Conservation (phyloP, 2,888 invertebrate species). For the Chouioia cunea region DNA sequence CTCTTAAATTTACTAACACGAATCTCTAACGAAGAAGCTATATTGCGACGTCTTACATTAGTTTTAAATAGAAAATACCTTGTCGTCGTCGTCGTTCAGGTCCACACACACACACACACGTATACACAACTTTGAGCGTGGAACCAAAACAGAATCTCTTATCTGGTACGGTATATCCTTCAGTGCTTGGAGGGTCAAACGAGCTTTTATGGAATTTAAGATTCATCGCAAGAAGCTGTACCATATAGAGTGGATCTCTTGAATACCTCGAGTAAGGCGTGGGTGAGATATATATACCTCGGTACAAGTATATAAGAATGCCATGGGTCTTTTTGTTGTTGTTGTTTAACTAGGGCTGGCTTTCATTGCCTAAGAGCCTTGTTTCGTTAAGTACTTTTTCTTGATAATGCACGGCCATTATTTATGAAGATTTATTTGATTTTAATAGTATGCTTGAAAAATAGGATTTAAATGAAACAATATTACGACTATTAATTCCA, state of each 20-base stretch:
- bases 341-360: neutral
- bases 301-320: conserved; percentile 19
- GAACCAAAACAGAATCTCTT: conserved; percentile 23
- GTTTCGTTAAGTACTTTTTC: neutral
- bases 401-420: no score
- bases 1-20: no score
- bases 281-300: no score
- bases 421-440: no score
- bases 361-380: neutral
- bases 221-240: conserved; percentile 29
- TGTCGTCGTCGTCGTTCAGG: no score
- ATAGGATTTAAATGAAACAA: no score
- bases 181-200: conserved; percentile 19
- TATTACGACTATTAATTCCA: no score
- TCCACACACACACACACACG: no score
- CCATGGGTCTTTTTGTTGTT: conserved; percentile 10
- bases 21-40: no score
- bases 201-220: conserved; percentile 35
- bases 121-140: conserved; percentile 10
- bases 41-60: no score
- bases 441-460: no score
- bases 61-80: conserved; percentile 20
- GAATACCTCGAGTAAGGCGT: conserved; percentile 1
- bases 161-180: conserved; percentile 27
- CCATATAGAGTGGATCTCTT: neutral